A percentile compares a stretch with the other conserved stretches of the same genome.
These are phyloP conservation scores for Drosophila insularis DNA, from an alignment of 1,140 invertebrate species.

Conservation along the genomic window DNA sequence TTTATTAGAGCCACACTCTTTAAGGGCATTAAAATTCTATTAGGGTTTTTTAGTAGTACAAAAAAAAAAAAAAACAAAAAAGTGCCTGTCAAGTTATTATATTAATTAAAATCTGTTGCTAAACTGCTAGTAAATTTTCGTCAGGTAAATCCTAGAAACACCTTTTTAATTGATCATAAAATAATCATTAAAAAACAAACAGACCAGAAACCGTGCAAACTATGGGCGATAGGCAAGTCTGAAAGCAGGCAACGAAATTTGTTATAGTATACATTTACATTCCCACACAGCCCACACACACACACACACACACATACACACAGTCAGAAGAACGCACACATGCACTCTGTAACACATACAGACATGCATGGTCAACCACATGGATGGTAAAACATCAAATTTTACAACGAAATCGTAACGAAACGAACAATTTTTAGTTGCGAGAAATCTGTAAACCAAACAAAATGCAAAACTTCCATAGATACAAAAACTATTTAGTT, in stretches of 20 bases:
- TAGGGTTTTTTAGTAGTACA: no score
- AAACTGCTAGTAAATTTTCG: background rate
- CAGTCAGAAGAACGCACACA: no score
- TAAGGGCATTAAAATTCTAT: no score
- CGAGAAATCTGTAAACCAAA: conserved; percentile 16
- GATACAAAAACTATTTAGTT: conserved; percentile 4
- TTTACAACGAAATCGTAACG: conserved; percentile 12
- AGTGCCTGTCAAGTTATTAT: background rate
- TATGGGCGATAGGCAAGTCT: background rate
- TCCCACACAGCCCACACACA: background rate
- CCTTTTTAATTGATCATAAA: conserved; percentile 1
- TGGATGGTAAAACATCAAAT: conserved; percentile 9
- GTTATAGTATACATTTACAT: background rate
- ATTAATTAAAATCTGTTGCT: background rate
- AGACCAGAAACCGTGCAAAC: background rate
- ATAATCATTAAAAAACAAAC: conserved; percentile 1
- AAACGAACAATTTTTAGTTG: background rate
- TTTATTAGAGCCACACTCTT: no score
- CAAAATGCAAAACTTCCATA: conserved; percentile 12
- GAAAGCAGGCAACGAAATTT: conserved; percentile 4
- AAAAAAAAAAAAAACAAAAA: no score
- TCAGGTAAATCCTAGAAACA: background rate
- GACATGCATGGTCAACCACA: background rate
- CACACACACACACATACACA: background rate
- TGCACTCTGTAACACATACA: background rate